These are phyloP conservation scores for Pleuronectes platessa DNA, from an alignment of 2,113 vertebrate genomes.

Conservation along the genomic window DNA sequence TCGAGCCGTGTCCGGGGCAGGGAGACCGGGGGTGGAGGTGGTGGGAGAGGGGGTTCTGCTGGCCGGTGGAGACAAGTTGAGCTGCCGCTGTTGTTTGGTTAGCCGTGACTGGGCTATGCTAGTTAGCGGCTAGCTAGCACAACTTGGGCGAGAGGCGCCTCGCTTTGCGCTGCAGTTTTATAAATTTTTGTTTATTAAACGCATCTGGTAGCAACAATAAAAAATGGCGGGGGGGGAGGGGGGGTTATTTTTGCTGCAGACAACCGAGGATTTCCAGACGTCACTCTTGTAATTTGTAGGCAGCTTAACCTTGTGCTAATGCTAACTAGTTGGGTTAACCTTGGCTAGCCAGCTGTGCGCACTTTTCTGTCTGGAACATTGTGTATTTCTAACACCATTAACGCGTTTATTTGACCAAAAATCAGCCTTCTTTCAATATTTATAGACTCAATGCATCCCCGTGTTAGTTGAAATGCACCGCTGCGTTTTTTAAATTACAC, in stretches of 20 bases:
- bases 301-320: constrained; percentile 52
- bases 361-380: constrained; percentile 1
- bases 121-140: constrained; percentile 3
- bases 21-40: constrained; percentile 20
- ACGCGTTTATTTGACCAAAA: accelerated
- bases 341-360: constrained; percentile 30
- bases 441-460: accelerated
- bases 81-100: constrained; percentile 70
- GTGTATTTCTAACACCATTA: accelerated
- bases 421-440: accelerated
- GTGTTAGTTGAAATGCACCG: accelerated
- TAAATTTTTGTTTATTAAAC: neutral
- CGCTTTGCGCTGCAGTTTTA: neutral
- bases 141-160: neutral
- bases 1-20: constrained; percentile 17
- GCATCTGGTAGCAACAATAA: neutral
- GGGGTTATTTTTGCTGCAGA: neutral
- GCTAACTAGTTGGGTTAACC: constrained; percentile 50
- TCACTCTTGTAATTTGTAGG: constrained; percentile 9
- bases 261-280: neutral
- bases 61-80: constrained; percentile 51
- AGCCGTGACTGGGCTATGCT: constrained; percentile 27
- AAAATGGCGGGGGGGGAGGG: too few species aligned
- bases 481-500: neutral
- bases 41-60: too few species aligned